phyloP scores from a whole-genome alignment of 2,797 vertebrate species.

The Danio kyathit region DNA sequence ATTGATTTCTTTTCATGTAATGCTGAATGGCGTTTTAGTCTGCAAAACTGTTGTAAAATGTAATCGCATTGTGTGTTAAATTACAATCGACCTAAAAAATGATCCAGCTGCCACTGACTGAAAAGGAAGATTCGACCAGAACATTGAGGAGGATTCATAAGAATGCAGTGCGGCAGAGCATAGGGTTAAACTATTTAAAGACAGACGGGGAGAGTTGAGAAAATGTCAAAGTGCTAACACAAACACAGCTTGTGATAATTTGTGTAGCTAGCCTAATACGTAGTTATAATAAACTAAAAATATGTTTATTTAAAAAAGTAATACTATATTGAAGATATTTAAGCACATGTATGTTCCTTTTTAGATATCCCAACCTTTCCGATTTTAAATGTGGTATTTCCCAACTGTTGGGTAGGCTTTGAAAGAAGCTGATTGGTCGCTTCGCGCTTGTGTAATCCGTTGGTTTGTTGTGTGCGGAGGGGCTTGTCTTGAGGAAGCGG shows the following conservation, averaged over 20 bases:
- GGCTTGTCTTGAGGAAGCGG: constrained; percentile 40
- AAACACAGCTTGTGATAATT: neutral
- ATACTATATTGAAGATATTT: neutral
- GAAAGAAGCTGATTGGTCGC: constrained; percentile 37
- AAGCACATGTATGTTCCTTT: too few relatives aligned
- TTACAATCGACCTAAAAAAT: neutral
- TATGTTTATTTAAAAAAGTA: too few relatives aligned
- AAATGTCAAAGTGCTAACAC: neutral
- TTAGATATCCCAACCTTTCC: constrained; percentile 22
- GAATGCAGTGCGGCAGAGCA: constrained; percentile 59
- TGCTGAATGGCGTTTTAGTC: constrained; percentile 18
- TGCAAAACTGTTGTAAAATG: neutral
- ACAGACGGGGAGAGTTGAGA: constrained; percentile 42
- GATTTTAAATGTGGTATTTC: constrained; percentile 66
- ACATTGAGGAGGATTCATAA: constrained; percentile 50
- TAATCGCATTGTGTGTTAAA: constrained; percentile 1
- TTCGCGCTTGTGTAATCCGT: neutral
- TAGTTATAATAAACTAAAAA: neutral
- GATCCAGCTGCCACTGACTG: neutral
- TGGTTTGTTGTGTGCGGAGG: constrained; percentile 33
- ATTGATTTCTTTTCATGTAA: constrained; percentile 13
- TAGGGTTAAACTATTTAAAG: constrained; percentile 35
- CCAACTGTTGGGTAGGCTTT: constrained; percentile 65
- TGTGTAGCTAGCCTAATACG: too few relatives aligned
- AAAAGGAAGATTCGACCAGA: constrained; percentile 38